Evolutionary conservation across 2,113 vertebrate genomes (phyloP), one percentile per base, ranked within the genome.

Genomic region (Marmota monax): DNA sequence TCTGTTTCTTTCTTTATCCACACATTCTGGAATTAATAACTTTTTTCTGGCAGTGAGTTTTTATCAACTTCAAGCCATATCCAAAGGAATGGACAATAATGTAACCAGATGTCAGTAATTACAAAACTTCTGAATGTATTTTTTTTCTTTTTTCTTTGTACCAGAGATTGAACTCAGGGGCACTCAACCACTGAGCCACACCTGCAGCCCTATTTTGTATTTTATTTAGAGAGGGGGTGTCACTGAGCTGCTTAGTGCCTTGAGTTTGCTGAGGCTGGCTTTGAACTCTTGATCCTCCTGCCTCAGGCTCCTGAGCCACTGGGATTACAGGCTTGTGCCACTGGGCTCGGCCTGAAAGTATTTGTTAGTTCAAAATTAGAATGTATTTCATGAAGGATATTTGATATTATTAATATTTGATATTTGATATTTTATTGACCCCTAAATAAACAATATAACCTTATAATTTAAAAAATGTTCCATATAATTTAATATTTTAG

Each of bases 381-480:
- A 63, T 79, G 20, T 48, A 92, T 73, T 88, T 90, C 22, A 76
- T 92, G 37, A 77, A 51, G 29, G 17, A 45, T 92, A 84, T 72
- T 93, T 93, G 25, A 88, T 23, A 53, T n/a, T 25, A 90, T 65
- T 74, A 74, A 74, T 91, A 73, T 76, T 84, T 88, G 37, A 65
- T 80, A 39, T 65, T 78, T 90, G 17, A n/a, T 72, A 48, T 85
- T 87, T 88, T 51, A 74, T 61, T 89, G 37, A 2, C n/a, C 48
- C 94, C 56, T 84, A 86, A 84, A 32, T 92, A 61, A 67, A 88
- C 11, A 70, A 7, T 74, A 14, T 53, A 53, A 91, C 23, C n/a
- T 67, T 56, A 51, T 39, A 83, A 39, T 53, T 88, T 76, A 23
- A 18, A 7, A 67, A 88, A 88, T 73, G 0, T 70, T 58, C 72